Percentiles rank a stretch among this genome's conserved stretches.
phyloP scores from a whole-genome alignment of 2,113 vertebrate species.

The Otolemur garnettii region DNA sequence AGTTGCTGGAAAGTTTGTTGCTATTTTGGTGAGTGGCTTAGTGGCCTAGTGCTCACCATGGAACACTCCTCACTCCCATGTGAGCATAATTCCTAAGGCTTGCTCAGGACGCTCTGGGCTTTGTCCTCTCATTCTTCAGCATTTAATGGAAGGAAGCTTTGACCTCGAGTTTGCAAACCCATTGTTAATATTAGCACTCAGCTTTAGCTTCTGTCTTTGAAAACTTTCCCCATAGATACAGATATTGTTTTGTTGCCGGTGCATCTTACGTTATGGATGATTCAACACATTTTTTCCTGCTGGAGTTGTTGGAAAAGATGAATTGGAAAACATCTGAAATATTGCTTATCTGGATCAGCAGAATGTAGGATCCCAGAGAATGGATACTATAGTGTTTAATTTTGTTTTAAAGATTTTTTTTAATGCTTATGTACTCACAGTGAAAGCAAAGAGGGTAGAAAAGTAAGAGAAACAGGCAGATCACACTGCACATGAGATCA shows the following conservation, averaged over 20 bases:
- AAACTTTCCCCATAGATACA: background rate
- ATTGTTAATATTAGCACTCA: background rate
- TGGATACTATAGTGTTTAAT: background rate
- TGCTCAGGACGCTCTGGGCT: background rate
- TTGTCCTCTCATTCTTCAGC: background rate
- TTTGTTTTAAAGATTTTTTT: background rate
- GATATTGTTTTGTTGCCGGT: background rate
- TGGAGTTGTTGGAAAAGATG: background rate
- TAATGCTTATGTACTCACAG: background rate
- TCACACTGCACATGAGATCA: background rate
- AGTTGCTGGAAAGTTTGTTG: background rate
- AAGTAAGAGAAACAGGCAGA: background rate
- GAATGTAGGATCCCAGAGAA: background rate
- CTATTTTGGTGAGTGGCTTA: slow-evolving; percentile 29
- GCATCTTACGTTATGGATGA: background rate
- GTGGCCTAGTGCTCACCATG: background rate
- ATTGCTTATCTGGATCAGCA: background rate
- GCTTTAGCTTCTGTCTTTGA: background rate
- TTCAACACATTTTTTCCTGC: background rate
- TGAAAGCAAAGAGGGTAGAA: background rate
- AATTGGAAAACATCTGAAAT: background rate
- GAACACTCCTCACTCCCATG: background rate
- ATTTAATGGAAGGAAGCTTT: background rate
- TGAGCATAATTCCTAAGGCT: background rate
- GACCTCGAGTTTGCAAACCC: background rate